Evolutionary conservation across 2,888 invertebrate species (phyloP).

Genomic region (Yponomeuta malinellus): DNA sequence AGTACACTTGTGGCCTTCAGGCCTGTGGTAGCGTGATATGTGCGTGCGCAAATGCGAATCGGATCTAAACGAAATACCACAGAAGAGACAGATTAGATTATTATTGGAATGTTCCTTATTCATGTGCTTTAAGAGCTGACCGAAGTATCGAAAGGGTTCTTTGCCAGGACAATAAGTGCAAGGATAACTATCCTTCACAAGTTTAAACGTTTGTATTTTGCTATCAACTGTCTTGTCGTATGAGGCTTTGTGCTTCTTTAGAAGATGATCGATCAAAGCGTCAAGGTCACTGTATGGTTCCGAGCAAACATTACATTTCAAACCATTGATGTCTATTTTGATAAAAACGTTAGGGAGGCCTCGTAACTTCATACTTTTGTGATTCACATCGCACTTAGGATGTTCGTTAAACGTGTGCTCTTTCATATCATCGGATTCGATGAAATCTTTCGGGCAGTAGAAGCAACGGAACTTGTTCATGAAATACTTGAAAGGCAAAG

Average conservation of each 20-base stretch:
- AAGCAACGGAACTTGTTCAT: conserved; percentile 56
- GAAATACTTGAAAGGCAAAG: conserved; percentile 37
- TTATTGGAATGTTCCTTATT: conserved; percentile 45
- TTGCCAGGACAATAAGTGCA: conserved; percentile 42
- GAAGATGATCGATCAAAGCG: conserved; percentile 39
- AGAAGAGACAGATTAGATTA: conserved; percentile 48
- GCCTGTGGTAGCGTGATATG: conserved; percentile 38
- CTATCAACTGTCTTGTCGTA: conserved; percentile 37
- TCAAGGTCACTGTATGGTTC: conserved; percentile 35
- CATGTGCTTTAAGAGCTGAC: conserved; percentile 45
- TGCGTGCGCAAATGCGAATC: conserved; percentile 49
- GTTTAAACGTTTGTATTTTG: conserved; percentile 41
- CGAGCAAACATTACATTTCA: conserved; percentile 48
- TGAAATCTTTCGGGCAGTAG: conserved; percentile 54
- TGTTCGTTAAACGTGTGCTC: conserved; percentile 47
- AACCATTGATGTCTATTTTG: conserved; percentile 47
- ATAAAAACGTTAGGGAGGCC: conserved; percentile 47
- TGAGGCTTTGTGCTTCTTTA: conserved; percentile 35
- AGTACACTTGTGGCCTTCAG: conserved; percentile 36
- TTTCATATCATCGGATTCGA: conserved; percentile 45
- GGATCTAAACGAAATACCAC: conserved; percentile 46
- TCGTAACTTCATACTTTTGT: conserved; percentile 45
- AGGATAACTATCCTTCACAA: conserved; percentile 43
- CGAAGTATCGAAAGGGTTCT: conserved; percentile 43
- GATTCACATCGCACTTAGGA: conserved; percentile 46